phyloP scores from a whole-genome alignment of 2,888 invertebrate genomes.

The Tetragonula carbonaria region DNA sequence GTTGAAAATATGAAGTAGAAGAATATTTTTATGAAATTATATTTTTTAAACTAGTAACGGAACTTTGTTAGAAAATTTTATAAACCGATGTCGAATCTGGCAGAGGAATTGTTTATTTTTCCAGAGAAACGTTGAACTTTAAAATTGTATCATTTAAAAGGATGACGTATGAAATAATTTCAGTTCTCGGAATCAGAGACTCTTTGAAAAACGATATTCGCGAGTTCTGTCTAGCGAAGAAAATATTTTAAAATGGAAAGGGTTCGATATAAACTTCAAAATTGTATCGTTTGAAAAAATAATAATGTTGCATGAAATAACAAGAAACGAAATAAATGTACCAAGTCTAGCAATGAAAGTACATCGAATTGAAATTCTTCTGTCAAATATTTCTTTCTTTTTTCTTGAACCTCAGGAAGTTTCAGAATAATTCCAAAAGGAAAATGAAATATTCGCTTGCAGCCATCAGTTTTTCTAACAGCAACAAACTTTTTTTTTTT shows the following conservation, averaged over 20 bases:
- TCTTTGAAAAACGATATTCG: too few relatives aligned
- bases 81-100: not conserved
- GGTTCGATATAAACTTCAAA: not conserved
- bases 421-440: not conserved
- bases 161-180: too few relatives aligned
- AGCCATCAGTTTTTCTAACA: not conserved
- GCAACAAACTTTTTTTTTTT: conserved; percentile 4
- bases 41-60: not conserved
- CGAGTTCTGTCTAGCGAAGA: too few relatives aligned
- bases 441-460: conserved; percentile 5
- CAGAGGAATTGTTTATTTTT: not conserved
- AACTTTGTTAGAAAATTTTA: not conserved
- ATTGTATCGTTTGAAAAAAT: not conserved
- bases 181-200: too few relatives aligned
- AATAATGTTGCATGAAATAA: not conserved
- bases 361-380: too few relatives aligned
- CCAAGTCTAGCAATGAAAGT: too few relatives aligned
- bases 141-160: too few relatives aligned
- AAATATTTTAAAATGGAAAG: not conserved
- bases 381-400: not conserved
- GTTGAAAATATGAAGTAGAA: not conserved
- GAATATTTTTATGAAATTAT: not conserved
- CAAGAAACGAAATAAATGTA: conserved; percentile 1
- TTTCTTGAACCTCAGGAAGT: not conserved
- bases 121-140: too few relatives aligned